Conservation (phyloP, 2,113 vertebrate species). For the Sorex fumeus region DNA sequence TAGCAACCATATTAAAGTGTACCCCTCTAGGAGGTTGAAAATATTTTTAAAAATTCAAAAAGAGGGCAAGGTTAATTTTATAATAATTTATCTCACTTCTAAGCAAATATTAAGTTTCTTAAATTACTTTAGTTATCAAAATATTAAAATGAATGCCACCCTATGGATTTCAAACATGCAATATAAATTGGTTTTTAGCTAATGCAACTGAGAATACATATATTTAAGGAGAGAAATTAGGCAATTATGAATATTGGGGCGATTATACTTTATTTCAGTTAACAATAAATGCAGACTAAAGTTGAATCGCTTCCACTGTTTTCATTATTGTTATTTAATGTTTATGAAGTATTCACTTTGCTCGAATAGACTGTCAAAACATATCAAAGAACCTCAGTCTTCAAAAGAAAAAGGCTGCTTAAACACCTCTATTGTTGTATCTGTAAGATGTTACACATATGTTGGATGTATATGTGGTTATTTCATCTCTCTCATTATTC, state of each 20-base stretch:
- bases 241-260: conserved; percentile 27
- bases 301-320: conserved; percentile 43
- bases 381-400: conserved; percentile 38
- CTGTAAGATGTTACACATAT: not conserved
- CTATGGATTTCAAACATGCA: not conserved
- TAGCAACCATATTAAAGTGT: not conserved
- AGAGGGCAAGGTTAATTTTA: conserved; percentile 25
- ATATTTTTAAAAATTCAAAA: conserved; percentile 48
- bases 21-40: conserved; percentile 14
- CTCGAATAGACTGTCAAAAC: conserved; percentile 56
- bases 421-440: not conserved
- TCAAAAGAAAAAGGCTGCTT: conserved; percentile 49
- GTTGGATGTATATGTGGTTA: not conserved
- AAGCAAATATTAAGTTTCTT: conserved; percentile 51
- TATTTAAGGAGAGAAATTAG: conserved; percentile 54
- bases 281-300: conserved; percentile 47
- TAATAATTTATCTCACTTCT: conserved; percentile 43
- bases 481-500: conserved; percentile 56
- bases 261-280: conserved; percentile 46
- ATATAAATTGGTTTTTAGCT: conserved; percentile 16
- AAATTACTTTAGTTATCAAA: conserved; percentile 25
- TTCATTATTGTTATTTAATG: conserved; percentile 31
- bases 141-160: conserved; percentile 33
- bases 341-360: conserved; percentile 49
- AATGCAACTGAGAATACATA: conserved; percentile 36